phyloP scores from a whole-genome alignment of 2,888 invertebrate genomes.

The Cataglyphis cursor region DNA sequence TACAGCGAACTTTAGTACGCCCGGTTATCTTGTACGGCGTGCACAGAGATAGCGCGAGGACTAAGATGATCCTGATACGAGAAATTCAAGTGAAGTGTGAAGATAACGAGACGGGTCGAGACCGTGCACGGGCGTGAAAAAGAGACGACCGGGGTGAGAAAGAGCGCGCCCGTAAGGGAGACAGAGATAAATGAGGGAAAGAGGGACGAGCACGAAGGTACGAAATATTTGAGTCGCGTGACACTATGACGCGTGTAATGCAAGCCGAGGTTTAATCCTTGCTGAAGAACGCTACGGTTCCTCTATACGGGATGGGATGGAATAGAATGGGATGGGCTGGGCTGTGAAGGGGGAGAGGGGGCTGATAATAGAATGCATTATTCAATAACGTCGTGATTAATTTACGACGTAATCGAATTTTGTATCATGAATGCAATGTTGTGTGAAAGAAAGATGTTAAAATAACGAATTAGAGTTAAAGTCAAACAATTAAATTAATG shows the following conservation, averaged over 20 bases:
- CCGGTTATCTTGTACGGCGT: slow-evolving; percentile 49
- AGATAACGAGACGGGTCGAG: slow-evolving; percentile 58
- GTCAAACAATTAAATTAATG: background rate
- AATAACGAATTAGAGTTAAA: background rate
- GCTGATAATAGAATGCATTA: slow-evolving; percentile 31
- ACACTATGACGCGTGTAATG: slow-evolving; percentile 50
- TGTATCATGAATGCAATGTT: background rate
- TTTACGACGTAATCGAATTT: slow-evolving; percentile 5
- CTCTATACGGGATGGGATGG: background rate
- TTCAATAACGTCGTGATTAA: slow-evolving; percentile 43
- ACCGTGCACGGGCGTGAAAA: slow-evolving; percentile 41
- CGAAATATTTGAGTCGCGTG: slow-evolving; percentile 58
- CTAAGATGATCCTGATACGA: slow-evolving; percentile 62
- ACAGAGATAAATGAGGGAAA: slow-evolving; percentile 49
- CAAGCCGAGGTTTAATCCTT: slow-evolving; percentile 46
- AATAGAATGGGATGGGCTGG: background rate
- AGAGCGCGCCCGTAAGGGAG: slow-evolving; percentile 27
- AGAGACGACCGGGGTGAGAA: slow-evolving; percentile 40
- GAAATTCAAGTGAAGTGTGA: slow-evolving; percentile 59
- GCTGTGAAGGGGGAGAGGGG: background rate
- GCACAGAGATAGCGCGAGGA: slow-evolving; percentile 51
- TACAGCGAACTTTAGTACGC: slow-evolving; percentile 56
- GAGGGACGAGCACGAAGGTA: slow-evolving; percentile 13
- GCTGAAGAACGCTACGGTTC: slow-evolving; percentile 9
- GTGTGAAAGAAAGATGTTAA: background rate